These are phyloP conservation scores for Caenorhabditis virilis DNA, from an alignment of 2,888 invertebrate species.

Conservation along the genomic window DNA sequence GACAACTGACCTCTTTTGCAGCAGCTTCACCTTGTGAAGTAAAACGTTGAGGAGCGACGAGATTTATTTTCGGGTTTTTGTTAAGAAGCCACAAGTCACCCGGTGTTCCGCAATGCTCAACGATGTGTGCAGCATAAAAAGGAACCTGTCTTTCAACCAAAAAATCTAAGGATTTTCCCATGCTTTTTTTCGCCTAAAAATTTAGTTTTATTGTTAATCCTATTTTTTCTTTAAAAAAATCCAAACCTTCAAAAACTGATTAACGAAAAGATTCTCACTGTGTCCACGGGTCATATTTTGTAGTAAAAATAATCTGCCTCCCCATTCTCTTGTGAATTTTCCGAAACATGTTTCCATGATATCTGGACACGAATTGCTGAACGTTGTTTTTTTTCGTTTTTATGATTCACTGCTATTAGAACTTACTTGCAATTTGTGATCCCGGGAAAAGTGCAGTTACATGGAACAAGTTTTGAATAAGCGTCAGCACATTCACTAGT, in stretches of 20 bases:
- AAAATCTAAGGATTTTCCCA: constrained; percentile 10
- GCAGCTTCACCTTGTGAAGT: constrained; percentile 17
- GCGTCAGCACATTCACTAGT: constrained; percentile 16
- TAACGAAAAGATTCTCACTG: constrained; percentile 5
- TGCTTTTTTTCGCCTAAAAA: constrained; percentile 21
- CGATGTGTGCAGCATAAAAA: constrained; percentile 21
- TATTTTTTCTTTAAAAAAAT: background rate
- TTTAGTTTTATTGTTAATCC: background rate
- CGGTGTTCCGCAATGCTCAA: constrained; percentile 18
- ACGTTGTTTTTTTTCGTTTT: background rate
- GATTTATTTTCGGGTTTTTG: constrained; percentile 6
- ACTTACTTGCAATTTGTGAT: constrained; percentile 23
- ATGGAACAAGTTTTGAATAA: constrained; percentile 11
- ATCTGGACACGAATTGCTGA: constrained; percentile 2
- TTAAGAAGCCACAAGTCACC: constrained; percentile 30
- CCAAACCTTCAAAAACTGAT: constrained; percentile 17
- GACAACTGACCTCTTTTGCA: constrained; percentile 22
- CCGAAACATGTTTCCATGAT: constrained; percentile 32
- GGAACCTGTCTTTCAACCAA: constrained; percentile 24
- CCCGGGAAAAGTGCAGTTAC: constrained; percentile 32
- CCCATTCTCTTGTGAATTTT: constrained; percentile 24
- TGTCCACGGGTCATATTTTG: constrained; percentile 19
- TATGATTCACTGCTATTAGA: background rate
- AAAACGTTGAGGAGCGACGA: constrained; percentile 14
- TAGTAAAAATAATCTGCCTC: constrained; percentile 22